Base-by-base conservation (phyloP, 2,797 vertebrate genomes). In the Myripristis jacobus region DNA sequence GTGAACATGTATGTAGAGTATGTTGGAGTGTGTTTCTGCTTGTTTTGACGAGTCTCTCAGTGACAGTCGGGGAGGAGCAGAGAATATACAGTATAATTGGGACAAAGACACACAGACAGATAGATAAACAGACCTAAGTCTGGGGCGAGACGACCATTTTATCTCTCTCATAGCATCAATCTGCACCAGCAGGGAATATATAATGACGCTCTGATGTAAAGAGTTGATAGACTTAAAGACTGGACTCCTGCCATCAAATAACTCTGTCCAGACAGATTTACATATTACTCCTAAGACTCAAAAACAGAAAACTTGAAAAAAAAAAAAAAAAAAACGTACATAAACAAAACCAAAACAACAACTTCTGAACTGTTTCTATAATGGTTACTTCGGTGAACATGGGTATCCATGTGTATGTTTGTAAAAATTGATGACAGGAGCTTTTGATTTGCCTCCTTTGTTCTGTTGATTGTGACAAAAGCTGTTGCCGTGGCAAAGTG, bases 181-280 rank as follows among this genome's bases (percentile, higher is more conserved):
- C 69, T 74, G 60, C 68, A 50, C 51, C 64, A 71, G 79, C 66
- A 73, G 60, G 61, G 71, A 48, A 71, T 75, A 67, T 57, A 66
- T 85, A 88, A 89, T 77, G 75, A 87, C 59, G 73, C 73, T 46
- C 67, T 75, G 68, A 81, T 81, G 82, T 87, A 74, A 69, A 83
- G 70, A 83, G 53, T 67, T 85, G 85, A 86, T 67, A 70, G 75
- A 71, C n/a, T 73, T 64, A 79, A 47, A 59, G 70, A 70, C 66
- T 84, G 72, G 85, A 77, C 66, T 69, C 66, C 75, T 82, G 65
- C 81, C 70, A 77, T 75, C 48, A 73, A 83, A 84, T 76, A 77
- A 65, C 60, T 79, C 54, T 36, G 43, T 50, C 77, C 66, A 79
- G 83, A 85, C 73, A 71, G 13, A 12, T 16, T 31, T 54, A 7